Conservation (phyloP, 2,888 invertebrate genomes). For the Dryobotodes eremita region DNA sequence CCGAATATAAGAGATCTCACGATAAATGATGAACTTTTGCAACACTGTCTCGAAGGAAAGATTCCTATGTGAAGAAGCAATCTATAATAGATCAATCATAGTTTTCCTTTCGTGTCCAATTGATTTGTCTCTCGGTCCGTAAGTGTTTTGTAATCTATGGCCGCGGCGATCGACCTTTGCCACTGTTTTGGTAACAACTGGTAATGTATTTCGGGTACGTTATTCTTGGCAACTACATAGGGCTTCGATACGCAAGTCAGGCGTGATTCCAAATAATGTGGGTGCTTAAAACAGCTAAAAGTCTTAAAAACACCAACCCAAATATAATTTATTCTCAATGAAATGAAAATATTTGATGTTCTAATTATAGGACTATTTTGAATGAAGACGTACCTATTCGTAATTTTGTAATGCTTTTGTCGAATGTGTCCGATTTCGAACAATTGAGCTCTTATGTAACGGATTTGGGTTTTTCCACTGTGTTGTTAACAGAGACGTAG, state of each 20-base stretch:
- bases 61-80: background rate
- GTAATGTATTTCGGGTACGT: slow-evolving; percentile 64
- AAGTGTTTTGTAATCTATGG: slow-evolving; percentile 60
- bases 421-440: background rate
- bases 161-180: slow-evolving; percentile 62
- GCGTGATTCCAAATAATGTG: slow-evolving; percentile 58
- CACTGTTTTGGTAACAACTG: slow-evolving; percentile 64
- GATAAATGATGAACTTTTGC: background rate
- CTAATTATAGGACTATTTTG: background rate
- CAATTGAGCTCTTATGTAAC: slow-evolving; percentile 42
- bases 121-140: slow-evolving; percentile 12
- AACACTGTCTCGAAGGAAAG: background rate
- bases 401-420: background rate
- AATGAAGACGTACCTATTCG: background rate
- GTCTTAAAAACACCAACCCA: slow-evolving; percentile 31
- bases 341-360: slow-evolving; percentile 25
- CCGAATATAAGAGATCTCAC: background rate
- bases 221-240: slow-evolving; percentile 68
- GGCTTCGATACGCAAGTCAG: slow-evolving; percentile 43
- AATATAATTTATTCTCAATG: slow-evolving; percentile 24
- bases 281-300: slow-evolving; percentile 42
- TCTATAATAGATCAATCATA: background rate
- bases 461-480: slow-evolving; percentile 43
- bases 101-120: slow-evolving; percentile 23
- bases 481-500: background rate